Evolutionary conservation across 2,888 invertebrate species (phyloP), one percentile per base, ranked within the genome.

Genomic region (Nezara viridula): DNA sequence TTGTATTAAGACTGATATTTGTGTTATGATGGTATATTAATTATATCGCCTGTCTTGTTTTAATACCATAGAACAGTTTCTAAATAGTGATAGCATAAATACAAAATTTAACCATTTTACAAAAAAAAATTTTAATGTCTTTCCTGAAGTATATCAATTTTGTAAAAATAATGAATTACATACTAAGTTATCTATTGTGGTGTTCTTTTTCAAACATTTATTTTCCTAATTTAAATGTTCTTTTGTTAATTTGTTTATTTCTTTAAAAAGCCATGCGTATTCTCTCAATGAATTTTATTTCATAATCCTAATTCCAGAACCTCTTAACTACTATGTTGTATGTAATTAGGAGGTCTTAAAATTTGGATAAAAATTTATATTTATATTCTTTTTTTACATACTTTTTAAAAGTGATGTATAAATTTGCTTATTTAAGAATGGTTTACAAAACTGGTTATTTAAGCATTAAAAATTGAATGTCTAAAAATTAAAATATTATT

Each of bases 1-100:
- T 44, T 44, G 40, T 81, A 44, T 81, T 24, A n/a, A 81, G n/a
- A 14, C 81, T 81, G 44, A 81, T 12, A 37, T 81, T 81, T n/a
- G 40, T 81, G 44, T 81, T n/a, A 14, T 10, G 40, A 3, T 44
- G 24, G 16, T 73, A n/a, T 24, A 81, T 81, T n/a, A 81, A 24
- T 40, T 77, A 16, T 40, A 77, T 32, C 37, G 37, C 37, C 37
- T 73, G 37, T 5, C 19, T 10, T 55, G n/a, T 60, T 60, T 60
- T 60, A 60, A 32, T 12, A 37, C 37, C 21, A 32, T 37, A 19
- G 19, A 32, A 32, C 5, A 19, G 4, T 32, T 66, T 32, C 32
- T 14, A 27, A 60, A 14, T 3, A 60, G 60, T 60, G 1, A 55
- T 60, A 14, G 14, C 27, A 27, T 2, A 27, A 27, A 27, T 27